Evolutionary conservation across 2,888 invertebrate species (phyloP).

Genomic region (Flexamia atlantica): DNA sequence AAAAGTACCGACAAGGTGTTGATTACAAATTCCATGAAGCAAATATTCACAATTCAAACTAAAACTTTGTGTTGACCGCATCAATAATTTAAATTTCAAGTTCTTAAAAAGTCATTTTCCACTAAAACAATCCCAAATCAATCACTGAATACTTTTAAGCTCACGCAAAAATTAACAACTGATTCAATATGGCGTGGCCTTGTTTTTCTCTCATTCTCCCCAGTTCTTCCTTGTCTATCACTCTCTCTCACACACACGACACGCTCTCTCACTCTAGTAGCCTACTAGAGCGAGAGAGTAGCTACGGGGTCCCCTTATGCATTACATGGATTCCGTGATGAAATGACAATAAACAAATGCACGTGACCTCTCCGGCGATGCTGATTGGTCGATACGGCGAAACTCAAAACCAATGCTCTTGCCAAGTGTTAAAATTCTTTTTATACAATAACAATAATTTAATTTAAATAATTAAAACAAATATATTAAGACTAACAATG

Average conservation of each 20-base stretch:
- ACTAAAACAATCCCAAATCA: not conserved
- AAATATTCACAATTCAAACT: constrained; percentile 25
- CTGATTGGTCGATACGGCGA: constrained; percentile 56
- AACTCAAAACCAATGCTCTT: constrained; percentile 43
- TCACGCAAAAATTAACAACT: constrained; percentile 79
- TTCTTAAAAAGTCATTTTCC: not conserved
- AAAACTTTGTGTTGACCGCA: not conserved
- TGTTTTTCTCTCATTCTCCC: constrained; percentile 73
- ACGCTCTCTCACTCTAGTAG: constrained; percentile 67
- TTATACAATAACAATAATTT: not conserved
- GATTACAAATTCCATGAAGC: constrained; percentile 64
- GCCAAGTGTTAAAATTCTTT: constrained; percentile 1
- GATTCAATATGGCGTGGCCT: constrained; percentile 81
- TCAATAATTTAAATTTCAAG: not conserved
- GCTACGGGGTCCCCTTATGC: constrained; percentile 72
- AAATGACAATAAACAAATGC: constrained; percentile 72
- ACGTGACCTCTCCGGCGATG: constrained; percentile 69
- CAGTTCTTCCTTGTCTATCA: constrained; percentile 67
- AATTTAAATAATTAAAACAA: not conserved
- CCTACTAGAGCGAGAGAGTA: constrained; percentile 56
- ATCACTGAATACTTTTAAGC: constrained; percentile 70
- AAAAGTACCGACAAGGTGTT: constrained; percentile 71
- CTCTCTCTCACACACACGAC: constrained; percentile 61
- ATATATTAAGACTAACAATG: not conserved
- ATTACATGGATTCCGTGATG: constrained; percentile 72